Evolutionary conservation across 2,797 vertebrate species (phyloP), one percentile per base, ranked within the genome.

Genomic region (Oreonectes daqikongensis): DNA sequence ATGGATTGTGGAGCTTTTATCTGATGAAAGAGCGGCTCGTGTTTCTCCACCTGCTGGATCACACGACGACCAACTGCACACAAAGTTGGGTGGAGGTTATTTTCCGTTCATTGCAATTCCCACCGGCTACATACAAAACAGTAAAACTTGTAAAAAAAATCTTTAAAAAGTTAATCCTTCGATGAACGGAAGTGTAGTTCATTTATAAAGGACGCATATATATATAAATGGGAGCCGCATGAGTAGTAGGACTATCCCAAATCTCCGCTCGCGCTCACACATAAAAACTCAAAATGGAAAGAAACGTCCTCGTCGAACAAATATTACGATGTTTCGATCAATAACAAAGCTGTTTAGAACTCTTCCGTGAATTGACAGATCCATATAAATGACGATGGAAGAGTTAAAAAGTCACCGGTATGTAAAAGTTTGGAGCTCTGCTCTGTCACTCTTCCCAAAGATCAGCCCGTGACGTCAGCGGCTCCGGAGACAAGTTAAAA

Each of bases 41-140:
- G 81, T 82, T 69, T 82, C 72, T 38, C 68, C 80, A 74, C 67
- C 77, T 64, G 76, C 35, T 69, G 55, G 68, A 66, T 44, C 76
- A 70, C 72, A 70, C 75, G 68, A 77, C 67, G 48, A 52, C 44
- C 75, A 30, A 38, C 64, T 15, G 32, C 20, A 10, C 63, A 15
- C 2, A 78, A 59, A 78, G 32, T 82, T 79, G 38, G 28, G 30
- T 65, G n/a, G 28, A 67, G 67, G 60, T 60, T 42, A 75, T 82
- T 75, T 71, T 71, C 67, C 61, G 61, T 63, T 32, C 32, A 74
- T 20, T 53, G 32, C 44, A 20, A 69, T 48, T 26, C 57, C 59
- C 0, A 3, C 18, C 4, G 0, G 53, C 53, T 53, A n/a, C 28
- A 14, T 18, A 44, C 55, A 30, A 68, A 5, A n/a, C 40, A n/a